Base-by-base conservation (phyloP, 2,113 vertebrate genomes). In the Felis chaus region DNA sequence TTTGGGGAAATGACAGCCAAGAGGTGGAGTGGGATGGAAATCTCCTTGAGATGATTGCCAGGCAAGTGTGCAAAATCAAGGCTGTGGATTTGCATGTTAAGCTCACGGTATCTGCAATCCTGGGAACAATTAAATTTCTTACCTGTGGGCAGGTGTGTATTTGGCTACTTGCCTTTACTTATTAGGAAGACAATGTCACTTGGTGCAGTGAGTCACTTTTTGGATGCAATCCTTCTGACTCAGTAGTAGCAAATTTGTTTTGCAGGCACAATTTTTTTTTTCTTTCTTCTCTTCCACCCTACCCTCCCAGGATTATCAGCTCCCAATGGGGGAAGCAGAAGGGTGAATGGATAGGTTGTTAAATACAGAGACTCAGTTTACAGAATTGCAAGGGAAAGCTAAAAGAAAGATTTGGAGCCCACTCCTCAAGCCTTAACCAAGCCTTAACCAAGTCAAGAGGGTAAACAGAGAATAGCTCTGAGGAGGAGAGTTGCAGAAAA, bases 121-220 rank as follows among this genome's bases (percentile, higher is more conserved):
- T 76, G 79, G 86, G 87, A 97, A 96, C 88, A 90, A 94, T 66
- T 95, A 79, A 80, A 96, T 95, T 97, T 93, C 91, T 84, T 97
- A 84, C 87, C 78, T 0, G 3, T 95, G 92, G 82, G 85, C 96
- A 98, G 73, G 84, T 69, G 16, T 98, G 83, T 7, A 50, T 95
- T 97, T 98, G 95, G 68, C 96, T 89, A 90, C 1, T 50, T 98
- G 97, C 69, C 84, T 97, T 90, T 92, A 61, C 39, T 95, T 71
- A 39, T 18, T 95, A 41, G 57, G 66, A 95, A 96, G 96, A 65
- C 48, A 0, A 1, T 50, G 29, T 82, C 76, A 97, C 33, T 98
- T 53, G 48, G 92, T 25, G 2, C 13, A 53, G 48, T 97, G 89
- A 98, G 87, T 97, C 94, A 96, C 89, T 88, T 93, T 93, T 55